These are phyloP conservation scores for Knipowitschia caucasica DNA, from an alignment of 2,797 vertebrate species.

Conservation along the genomic window DNA sequence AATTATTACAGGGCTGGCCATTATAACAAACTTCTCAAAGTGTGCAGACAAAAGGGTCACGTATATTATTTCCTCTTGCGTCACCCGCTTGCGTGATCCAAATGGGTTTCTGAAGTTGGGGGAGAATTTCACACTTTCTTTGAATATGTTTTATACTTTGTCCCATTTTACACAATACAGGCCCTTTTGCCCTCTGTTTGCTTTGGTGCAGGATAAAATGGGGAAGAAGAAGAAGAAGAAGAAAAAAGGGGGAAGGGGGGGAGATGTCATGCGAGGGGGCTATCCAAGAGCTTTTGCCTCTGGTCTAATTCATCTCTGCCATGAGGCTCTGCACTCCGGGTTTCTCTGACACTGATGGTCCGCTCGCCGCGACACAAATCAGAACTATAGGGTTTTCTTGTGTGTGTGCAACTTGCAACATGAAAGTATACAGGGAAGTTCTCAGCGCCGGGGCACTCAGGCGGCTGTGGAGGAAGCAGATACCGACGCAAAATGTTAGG, in stretches of 20 bases:
- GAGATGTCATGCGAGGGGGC: conserved; percentile 62
- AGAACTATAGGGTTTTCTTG: conserved; percentile 13
- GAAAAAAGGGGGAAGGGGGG: too few relatives aligned
- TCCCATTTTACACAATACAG: conserved; percentile 63
- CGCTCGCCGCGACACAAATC: conserved; percentile 30
- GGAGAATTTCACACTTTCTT: conserved; percentile 75
- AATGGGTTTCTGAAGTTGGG: conserved; percentile 78
- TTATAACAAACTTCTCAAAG: conserved; percentile 89
- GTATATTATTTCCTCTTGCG: conserved; percentile 82
- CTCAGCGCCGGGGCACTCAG: too few relatives aligned
- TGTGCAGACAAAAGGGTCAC: conserved; percentile 83
- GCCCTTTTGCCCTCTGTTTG: conserved; percentile 61
- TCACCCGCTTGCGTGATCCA: conserved; percentile 74
- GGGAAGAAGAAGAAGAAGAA: too few relatives aligned
- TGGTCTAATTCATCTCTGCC: conserved; percentile 82
- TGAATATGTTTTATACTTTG: conserved; percentile 71
- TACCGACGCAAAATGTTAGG: too few relatives aligned
- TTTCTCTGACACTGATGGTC: conserved; percentile 47
- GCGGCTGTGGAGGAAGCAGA: too few relatives aligned
- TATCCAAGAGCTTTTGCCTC: conserved; percentile 71
- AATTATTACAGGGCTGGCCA: conserved; percentile 86
- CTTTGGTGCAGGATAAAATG: conserved; percentile 59
- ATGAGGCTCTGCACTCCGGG: conserved; percentile 60
- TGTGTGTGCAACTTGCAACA: conserved; percentile 6
- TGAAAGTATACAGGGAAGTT: not conserved